These are phyloP conservation scores for Oplegnathus fasciatus DNA, from an alignment of 2,113 vertebrate species.

Conservation along the genomic window DNA sequence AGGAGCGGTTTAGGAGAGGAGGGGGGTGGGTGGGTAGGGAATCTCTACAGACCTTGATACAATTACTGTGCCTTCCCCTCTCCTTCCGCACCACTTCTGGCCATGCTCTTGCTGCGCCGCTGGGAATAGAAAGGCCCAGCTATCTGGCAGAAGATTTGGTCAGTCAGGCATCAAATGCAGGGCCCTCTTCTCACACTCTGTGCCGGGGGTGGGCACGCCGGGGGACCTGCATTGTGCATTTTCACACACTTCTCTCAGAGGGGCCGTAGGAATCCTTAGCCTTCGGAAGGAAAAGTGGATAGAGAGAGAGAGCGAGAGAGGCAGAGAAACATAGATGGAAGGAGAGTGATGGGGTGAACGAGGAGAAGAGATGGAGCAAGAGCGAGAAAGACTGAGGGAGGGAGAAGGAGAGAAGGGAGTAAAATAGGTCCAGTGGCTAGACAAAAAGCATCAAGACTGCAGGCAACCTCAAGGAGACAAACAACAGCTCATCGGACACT, in stretches of 20 bases:
- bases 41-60: conserved; percentile 92
- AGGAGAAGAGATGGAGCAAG: conserved; percentile 39
- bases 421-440: conserved; percentile 66
- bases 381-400: conserved; percentile 53
- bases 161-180: conserved; percentile 91
- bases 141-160: conserved; percentile 89
- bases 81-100: conserved; percentile 89
- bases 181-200: conserved; percentile 87
- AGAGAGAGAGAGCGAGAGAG: conserved; percentile 26
- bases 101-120: conserved; percentile 81
- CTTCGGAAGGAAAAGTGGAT: conserved; percentile 74
- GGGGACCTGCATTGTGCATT: conserved; percentile 85
- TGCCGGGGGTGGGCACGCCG: conserved; percentile 75
- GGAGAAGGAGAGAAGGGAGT: conserved; percentile 42
- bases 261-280: conserved; percentile 79
- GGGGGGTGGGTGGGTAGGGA: conserved; percentile 70
- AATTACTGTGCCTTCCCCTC: conserved; percentile 88
- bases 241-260: conserved; percentile 85
- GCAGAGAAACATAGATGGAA: conserved; percentile 35
- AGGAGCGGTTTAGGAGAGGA: conserved; percentile 71
- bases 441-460: conserved; percentile 68
- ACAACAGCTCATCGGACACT: conserved; percentile 48
- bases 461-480: conserved; percentile 54
- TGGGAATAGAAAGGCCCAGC: conserved; percentile 88
- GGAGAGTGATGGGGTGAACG: conserved; percentile 45